Evolutionary conservation across 2,113 vertebrate genomes (phyloP).

Genomic region (Oncorhynchus nerka): DNA sequence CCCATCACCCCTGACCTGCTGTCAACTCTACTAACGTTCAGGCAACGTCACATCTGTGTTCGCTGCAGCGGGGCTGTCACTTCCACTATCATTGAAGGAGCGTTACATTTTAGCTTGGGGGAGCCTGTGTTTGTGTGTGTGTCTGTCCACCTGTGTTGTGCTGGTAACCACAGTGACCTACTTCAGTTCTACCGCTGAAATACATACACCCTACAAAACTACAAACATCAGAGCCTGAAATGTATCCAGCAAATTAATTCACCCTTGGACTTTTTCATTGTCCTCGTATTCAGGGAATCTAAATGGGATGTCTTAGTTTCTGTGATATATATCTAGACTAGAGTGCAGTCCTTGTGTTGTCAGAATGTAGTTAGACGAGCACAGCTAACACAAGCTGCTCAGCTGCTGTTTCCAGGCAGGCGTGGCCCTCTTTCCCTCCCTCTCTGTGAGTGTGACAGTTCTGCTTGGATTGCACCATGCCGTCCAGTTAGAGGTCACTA

Average conservation of each 20-base stretch:
- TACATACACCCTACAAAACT: too few species aligned
- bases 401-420: too few species aligned
- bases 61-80: conserved; percentile 35
- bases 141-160: conserved; percentile 33
- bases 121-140: conserved; percentile 25
- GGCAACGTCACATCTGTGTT: conserved; percentile 40
- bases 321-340: not conserved
- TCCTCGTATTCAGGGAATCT: not conserved
- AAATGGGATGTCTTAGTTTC: not conserved
- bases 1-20: conserved; percentile 59
- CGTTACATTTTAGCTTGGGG: conserved; percentile 42
- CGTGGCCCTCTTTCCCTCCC: too few species aligned
- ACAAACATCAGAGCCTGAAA: too few species aligned
- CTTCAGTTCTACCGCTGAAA: not conserved
- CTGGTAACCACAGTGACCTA: conserved; percentile 54
- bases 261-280: not conserved
- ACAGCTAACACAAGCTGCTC: too few species aligned
- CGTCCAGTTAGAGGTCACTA: conserved; percentile 49
- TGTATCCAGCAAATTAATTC: too few species aligned
- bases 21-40: conserved; percentile 48
- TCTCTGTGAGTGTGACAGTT: conserved; percentile 31
- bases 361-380: too few species aligned
- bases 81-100: conserved; percentile 29
- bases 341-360: not conserved
- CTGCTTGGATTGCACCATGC: conserved; percentile 36